A percentile compares a stretch with the other conserved stretches of the same genome.
phyloP scores from a whole-genome alignment of 2,888 invertebrate species.

The Spisula subtruncata region DNA sequence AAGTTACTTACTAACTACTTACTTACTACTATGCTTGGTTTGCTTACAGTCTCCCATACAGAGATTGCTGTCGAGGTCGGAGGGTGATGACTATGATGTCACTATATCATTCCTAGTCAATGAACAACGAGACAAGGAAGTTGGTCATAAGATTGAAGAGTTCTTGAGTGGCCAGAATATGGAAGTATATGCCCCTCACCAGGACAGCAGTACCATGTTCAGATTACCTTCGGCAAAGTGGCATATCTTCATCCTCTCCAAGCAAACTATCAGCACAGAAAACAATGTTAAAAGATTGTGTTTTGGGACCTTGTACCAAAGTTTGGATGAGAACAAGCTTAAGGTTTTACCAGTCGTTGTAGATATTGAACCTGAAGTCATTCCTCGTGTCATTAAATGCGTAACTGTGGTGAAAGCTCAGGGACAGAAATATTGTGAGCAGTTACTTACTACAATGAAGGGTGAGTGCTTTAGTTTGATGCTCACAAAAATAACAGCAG shows the following conservation, averaged over 20 bases:
- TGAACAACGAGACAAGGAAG: constrained; percentile 16
- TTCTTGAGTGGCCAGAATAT: constrained; percentile 40
- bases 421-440: constrained; percentile 22
- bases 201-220: not conserved
- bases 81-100: not conserved
- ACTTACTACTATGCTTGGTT: not conserved
- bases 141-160: constrained; percentile 46
- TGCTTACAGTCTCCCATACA: not conserved
- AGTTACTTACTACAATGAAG: constrained; percentile 23
- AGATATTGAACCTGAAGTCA: constrained; percentile 2
- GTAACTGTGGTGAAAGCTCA: constrained; percentile 10
- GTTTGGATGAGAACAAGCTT: constrained; percentile 1
- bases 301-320: constrained; percentile 3
- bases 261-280: not conserved
- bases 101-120: constrained; percentile 48
- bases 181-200: constrained; percentile 16
- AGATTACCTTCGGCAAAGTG: constrained; percentile 50
- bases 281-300: not conserved
- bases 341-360: constrained; percentile 6
- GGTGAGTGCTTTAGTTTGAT: not conserved
- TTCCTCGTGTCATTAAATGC: constrained; percentile 35
- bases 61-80: not conserved
- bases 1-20: no score
- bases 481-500: no score
- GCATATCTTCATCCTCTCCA: constrained; percentile 67